A percentile compares a stretch with the other conserved stretches of the same genome.
phyloP scores from a whole-genome alignment of 2,113 vertebrate genomes.

The Myxocyprinus asiaticus region DNA sequence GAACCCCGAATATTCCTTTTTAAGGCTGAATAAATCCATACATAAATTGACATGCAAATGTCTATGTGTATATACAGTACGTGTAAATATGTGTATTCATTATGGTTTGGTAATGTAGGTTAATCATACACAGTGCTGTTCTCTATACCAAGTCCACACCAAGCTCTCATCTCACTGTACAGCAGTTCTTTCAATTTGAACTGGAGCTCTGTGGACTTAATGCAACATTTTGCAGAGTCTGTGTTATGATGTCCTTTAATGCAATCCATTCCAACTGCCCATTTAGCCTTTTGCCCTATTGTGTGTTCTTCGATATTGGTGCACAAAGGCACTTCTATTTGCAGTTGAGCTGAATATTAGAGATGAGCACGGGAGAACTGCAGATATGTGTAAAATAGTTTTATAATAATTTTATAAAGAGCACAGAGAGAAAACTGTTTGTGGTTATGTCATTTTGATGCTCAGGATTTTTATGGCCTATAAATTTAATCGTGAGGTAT shows the following conservation, averaged over 20 bases:
- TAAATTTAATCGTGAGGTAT: too few relatives aligned
- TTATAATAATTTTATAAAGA: too few relatives aligned
- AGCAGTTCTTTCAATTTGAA: neutral
- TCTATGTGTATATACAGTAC: neutral
- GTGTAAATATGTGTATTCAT: neutral
- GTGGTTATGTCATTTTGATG: too few relatives aligned
- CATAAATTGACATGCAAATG: neutral
- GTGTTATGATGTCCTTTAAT: constrained; percentile 15
- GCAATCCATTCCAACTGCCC: neutral
- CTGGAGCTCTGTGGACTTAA: neutral
- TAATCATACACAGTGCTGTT: neutral
- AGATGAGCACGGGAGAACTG: too few relatives aligned
- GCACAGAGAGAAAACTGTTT: too few relatives aligned
- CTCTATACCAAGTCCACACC: constrained; percentile 19
- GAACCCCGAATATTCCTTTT: too few relatives aligned
- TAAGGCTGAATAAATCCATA: neutral
- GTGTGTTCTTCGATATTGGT: neutral
- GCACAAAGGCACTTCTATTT: constrained; percentile 11
- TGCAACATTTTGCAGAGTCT: neutral
- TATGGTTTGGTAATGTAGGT: neutral
- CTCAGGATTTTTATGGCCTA: too few relatives aligned
- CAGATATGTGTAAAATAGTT: too few relatives aligned
- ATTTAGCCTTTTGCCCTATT: constrained; percentile 22
- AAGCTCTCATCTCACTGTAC: neutral
- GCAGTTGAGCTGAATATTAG: constrained; percentile 6